These are phyloP conservation scores for Macrotis lagotis DNA, from an alignment of 2,113 vertebrate species.

Conservation along the genomic window DNA sequence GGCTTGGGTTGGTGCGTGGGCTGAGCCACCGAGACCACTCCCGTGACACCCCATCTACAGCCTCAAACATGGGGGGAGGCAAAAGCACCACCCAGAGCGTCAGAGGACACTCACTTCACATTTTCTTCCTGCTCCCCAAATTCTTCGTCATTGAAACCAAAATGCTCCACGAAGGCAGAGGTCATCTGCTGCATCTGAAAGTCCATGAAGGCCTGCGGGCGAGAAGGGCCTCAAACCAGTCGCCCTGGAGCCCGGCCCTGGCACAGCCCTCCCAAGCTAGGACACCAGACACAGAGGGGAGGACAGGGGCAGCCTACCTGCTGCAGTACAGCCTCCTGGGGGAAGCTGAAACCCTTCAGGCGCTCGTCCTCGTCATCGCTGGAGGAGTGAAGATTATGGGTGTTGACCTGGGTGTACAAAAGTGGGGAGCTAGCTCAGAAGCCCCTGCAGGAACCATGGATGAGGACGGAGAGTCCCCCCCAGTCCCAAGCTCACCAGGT, in stretches of 20 bases:
- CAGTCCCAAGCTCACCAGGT: conserved; percentile 77
- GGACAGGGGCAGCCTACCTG: conserved; percentile 71
- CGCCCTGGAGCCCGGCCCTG: too few relatives aligned
- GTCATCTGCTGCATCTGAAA: conserved; percentile 87
- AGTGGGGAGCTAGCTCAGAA: too few relatives aligned
- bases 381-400: conserved; percentile 81
- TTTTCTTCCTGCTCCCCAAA: conserved; percentile 86
- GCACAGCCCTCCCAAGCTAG: background rate
- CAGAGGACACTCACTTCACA: conserved; percentile 80
- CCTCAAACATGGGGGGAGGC: too few relatives aligned
- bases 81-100: background rate
- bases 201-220: conserved; percentile 82
- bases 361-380: conserved; percentile 80
- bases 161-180: conserved; percentile 84
- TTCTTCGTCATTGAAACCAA: conserved; percentile 85
- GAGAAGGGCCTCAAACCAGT: background rate
- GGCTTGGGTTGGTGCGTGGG: too few relatives aligned
- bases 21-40: too few relatives aligned
- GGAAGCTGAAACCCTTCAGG: conserved; percentile 83
- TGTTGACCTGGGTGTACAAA: conserved; percentile 74
- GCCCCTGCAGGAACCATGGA: too few relatives aligned
- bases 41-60: too few relatives aligned
- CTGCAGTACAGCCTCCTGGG: conserved; percentile 83
- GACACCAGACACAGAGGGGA: background rate
- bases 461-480: fast-evolving